Base-by-base conservation (phyloP, 2,113 vertebrate species). In the Perccottus glenii region DNA sequence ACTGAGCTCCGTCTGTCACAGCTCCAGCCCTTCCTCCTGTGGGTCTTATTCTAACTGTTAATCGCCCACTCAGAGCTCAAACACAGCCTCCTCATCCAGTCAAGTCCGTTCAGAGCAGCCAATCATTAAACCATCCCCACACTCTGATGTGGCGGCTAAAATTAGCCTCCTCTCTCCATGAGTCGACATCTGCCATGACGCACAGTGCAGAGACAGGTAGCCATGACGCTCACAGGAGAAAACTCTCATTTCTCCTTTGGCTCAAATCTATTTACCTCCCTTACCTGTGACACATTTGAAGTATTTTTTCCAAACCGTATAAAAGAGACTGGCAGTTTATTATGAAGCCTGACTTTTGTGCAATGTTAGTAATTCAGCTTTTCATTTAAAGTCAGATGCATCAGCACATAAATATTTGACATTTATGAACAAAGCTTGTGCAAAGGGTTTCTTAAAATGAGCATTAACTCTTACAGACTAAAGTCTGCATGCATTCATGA, bases 121-220 rank as follows among this genome's bases (percentile, higher is more conserved):
- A 87, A 85, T 89, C 88, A 88, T 84, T 85, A 77, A 74, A 56
- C 62, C 35, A 46, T 68, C 67, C 57, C 57, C 65, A 55, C 44
- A 70, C 84, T 88, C 71, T 83, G 83, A 89, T 84, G 85, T 81
- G 67, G 73, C 75, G 61, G 77, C 87, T 90, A 91, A 90, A 91
- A 89, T 91, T 90, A 91, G 81, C 87, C 77, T 75, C 67, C 79
- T 78, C 86, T 80, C 78, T 85, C 80, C 75, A 72, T 76, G 74
- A 81, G 80, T 86, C 78, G 83, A 88, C 85, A 90, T 90, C 87
- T 83, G 84, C 90, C 81, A 69, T 90, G 89, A 91, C 77, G 81
- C 84, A 73, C 74, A 56, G 75, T 66, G 67, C 45, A 76, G 73
- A 77, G 77, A 75, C 84, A 88, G 85, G 87, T 90, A 82, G 83